Evolutionary conservation across 1,140 invertebrate species (phyloP), one percentile per base, ranked within the genome.

Genomic region (Maconellicoccus hirsutus): DNA sequence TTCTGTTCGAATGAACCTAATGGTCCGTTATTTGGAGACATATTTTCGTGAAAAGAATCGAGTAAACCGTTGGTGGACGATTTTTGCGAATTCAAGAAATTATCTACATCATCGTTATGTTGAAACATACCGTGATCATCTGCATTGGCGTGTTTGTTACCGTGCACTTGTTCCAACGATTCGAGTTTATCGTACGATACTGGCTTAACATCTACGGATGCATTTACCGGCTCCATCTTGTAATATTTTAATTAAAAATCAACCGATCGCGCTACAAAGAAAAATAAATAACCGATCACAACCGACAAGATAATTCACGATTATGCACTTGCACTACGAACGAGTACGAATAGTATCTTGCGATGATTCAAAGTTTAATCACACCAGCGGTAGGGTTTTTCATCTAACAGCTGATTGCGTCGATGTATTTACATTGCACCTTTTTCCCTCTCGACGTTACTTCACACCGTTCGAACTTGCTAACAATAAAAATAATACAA

Each of bases 301-400:
- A 16, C 10, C 2, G n/a, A 52, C 42, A 3, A 16, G 2, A 16
- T 16, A 52, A 52, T 52, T 52, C 42, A 19, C 42, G 42, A 52
- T 52, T 16, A 52, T 19, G 42, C n/a, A 52, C 42, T 3, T 19
- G 42, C n/a, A 52, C 42, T 3, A 52, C n/a, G 16, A 52, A 52
- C 42, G 42, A 14, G 42, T 16, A 19, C 16, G n/a, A 52, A 52
- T 52, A 8, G n/a, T 52, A 8, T 52, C 42, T 52, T 52, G 3
- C 42, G 42, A 19, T 52, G 42, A 52, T 52, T 52, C 42, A 19
- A 52, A 52, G 42, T 52, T 16, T 52, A 16, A 52, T 52, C 42
- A 52, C 42, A 52, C 42, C n/a, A 52, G 42, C 42, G 42, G 42
- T 52, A 52, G 42, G 42, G 42, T 52, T 52, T 33, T 52, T 52